Percentiles rank a stretch among this genome's conserved stretches.
phyloP scores from a whole-genome alignment of 53 echinoderm and acorn worm species.

The Actinopyga echinites region DNA sequence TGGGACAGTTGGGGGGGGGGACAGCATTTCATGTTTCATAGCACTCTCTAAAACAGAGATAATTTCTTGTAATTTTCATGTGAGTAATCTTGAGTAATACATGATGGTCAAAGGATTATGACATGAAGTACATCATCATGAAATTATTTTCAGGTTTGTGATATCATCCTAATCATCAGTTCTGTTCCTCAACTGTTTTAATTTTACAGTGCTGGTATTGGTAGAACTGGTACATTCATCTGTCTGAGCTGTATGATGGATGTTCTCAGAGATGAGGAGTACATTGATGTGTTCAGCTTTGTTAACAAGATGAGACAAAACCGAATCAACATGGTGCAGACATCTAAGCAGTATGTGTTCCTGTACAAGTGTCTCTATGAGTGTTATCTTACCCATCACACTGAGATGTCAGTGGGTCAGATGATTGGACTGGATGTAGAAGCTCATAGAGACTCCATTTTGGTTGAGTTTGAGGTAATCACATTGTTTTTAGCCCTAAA shows the following conservation, averaged over 20 bases:
- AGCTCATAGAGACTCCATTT: background rate
- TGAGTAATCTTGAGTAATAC: no score
- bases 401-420: background rate
- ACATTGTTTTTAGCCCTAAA: background rate
- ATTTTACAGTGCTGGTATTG: conserved; percentile 71
- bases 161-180: no score
- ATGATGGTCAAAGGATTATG: no score
- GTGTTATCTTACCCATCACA: background rate
- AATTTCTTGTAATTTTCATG: no score
- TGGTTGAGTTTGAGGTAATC: conserved; percentile 13
- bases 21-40: no score
- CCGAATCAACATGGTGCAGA: conserved; percentile 72
- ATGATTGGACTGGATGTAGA: background rate
- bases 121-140: no score
- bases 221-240: conserved; percentile 75
- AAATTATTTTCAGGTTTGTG: no score
- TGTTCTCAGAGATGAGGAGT: conserved; percentile 30
- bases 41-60: no score
- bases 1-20: no score
- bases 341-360: conserved; percentile 8
- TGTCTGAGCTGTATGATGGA: conserved; percentile 55
- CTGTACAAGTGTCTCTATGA: conserved; percentile 10
- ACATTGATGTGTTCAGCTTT: conserved; percentile 54
- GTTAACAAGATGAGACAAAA: conserved; percentile 65
- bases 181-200: no score